Evolutionary conservation across 2,797 vertebrate species (phyloP).

Genomic region (Pangasius mekongensis): DNA sequence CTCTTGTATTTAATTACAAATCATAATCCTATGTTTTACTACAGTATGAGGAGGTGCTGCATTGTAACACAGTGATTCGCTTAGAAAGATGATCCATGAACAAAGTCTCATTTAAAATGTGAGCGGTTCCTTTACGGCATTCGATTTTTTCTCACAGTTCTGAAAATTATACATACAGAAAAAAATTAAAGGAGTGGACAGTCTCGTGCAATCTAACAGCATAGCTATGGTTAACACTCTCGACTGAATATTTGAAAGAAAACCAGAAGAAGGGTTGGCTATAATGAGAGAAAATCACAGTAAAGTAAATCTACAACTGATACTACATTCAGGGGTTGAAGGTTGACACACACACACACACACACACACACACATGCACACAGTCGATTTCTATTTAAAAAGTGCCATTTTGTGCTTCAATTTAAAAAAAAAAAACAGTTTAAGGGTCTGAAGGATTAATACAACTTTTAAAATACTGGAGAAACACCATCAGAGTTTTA

Average conservation of each 20-base stretch:
- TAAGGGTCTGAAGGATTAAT: constrained; percentile 11
- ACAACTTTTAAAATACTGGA: constrained; percentile 22
- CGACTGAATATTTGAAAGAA: background rate
- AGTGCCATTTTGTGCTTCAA: constrained; percentile 68
- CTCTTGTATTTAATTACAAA: background rate
- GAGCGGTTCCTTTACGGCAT: background rate
- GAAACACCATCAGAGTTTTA: constrained; percentile 32
- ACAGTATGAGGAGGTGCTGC: constrained; percentile 9
- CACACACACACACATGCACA: constrained; percentile 14
- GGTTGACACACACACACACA: background rate
- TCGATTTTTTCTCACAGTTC: background rate
- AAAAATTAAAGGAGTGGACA: background rate
- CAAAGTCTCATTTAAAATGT: background rate
- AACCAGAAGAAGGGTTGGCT: background rate
- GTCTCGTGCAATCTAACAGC: background rate
- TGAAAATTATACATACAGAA: constrained; percentile 3
- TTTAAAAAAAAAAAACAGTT: constrained; percentile 40
- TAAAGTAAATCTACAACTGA: constrained; percentile 19
- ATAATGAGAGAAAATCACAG: constrained; percentile 25
- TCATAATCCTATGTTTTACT: background rate
- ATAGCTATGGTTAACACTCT: background rate
- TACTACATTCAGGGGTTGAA: constrained; percentile 1
- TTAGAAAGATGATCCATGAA: constrained; percentile 20
- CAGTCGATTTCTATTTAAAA: constrained; percentile 53
- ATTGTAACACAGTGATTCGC: constrained; percentile 35